Base-by-base conservation (phyloP, 2,888 invertebrate species). In the Dasysyrphus tricinctus region DNA sequence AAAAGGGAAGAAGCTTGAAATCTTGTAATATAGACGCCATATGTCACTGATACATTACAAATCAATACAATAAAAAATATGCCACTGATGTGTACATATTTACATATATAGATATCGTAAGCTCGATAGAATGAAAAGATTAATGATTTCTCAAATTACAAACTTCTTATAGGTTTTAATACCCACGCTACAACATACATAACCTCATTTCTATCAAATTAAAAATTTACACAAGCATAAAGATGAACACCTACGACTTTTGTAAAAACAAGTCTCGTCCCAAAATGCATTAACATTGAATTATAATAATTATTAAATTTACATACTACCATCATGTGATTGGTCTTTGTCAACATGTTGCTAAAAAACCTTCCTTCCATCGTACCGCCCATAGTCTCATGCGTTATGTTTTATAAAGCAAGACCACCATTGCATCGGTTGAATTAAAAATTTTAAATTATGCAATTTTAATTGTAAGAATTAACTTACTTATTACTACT, bases 261-360 rank as follows among this genome's bases (percentile, higher is more conserved):
- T n/a, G 11, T 3, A 57, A 37, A 2, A 57, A 16, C 16, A n/a
- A 56, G 16, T n/a, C 11, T 56, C 9, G 16, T 56, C 16, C n/a
- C 14, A 57, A 57, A 34, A 11, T 37, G 34, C 37, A 57, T 57
- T 57, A 57, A 57, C 57, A 57, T 57, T 57, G 57, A 57, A 57
- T 19, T 19, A 49, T 19, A 49, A 49, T 49, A 49, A 49, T 49
- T 49, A 19, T 49, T 19, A 19, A 19, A 56, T 56, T 29, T 32
- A 9, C 54, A 56, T 56, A 54, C 29, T n/a, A 14, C 8, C 16
- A 16, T 16, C 44, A 16, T 47, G n/a, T n/a, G 44, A 44, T 42
- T 42, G n/a, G n/a, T n/a, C n/a, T 44, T 44, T 44, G n/a, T 44
- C 44, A 44, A 44, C 44, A 44, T 47, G 47, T 47, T 47, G 16